A percentile compares a stretch with the other conserved stretches of the same genome.
These are phyloP conservation scores for Invenusta paracnida DNA, from an alignment of 2,888 invertebrate genomes.

Conservation along the genomic window DNA sequence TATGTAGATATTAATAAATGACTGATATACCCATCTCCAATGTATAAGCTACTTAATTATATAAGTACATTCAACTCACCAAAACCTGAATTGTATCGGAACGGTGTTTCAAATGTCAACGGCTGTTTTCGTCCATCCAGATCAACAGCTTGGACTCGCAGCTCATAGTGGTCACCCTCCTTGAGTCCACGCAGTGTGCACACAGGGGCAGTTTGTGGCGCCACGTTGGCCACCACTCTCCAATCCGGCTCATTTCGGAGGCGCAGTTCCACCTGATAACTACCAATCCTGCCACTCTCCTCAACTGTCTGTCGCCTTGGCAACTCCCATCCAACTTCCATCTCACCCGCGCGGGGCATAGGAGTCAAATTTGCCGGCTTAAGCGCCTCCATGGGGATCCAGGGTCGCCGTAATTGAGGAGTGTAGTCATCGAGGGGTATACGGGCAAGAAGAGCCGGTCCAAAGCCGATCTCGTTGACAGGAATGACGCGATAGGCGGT, in stretches of 20 bases:
- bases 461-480: conserved; percentile 40
- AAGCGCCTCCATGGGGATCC: conserved; percentile 30
- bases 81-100: background rate
- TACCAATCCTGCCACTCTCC: background rate
- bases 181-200: conserved; percentile 12
- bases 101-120: conserved; percentile 39
- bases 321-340: background rate
- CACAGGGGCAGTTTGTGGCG: background rate
- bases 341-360: background rate
- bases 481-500: conserved; percentile 42
- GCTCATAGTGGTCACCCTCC: conserved; percentile 41
- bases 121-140: conserved; percentile 35
- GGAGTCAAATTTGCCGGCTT: background rate
- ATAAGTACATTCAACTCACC: too few relatives aligned
- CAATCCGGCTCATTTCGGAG: background rate
- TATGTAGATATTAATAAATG: too few relatives aligned
- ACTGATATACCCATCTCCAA: too few relatives aligned
- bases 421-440: background rate
- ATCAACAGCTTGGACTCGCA: conserved; percentile 42
- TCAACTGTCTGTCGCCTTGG: background rate
- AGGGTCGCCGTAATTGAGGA: background rate
- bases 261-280: background rate
- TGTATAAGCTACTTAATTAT: too few relatives aligned
- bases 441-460: background rate
- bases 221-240: background rate